phyloP scores from a whole-genome alignment of 2,888 invertebrate species.

The Nomada goodeniana region DNA sequence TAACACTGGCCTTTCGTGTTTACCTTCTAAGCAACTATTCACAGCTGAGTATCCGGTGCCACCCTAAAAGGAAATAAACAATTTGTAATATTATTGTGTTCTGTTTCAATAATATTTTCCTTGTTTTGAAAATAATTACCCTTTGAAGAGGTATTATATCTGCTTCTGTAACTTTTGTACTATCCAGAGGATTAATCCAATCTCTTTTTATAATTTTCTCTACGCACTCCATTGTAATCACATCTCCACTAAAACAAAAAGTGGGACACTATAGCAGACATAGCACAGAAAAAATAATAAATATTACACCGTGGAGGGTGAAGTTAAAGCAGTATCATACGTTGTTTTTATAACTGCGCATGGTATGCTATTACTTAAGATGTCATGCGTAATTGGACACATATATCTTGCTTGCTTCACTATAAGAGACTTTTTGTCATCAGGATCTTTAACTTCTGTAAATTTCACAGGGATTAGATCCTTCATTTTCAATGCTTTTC shows the following conservation, averaged over 20 bases:
- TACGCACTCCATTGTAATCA: slow-evolving; percentile 98
- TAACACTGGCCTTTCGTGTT: slow-evolving; percentile 92
- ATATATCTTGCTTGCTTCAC: slow-evolving; percentile 96
- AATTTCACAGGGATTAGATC: slow-evolving; percentile 97
- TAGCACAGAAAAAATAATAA: background rate
- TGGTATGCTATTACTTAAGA: slow-evolving; percentile 96
- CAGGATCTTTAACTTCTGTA: slow-evolving; percentile 94
- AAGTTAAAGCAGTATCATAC: slow-evolving; percentile 85
- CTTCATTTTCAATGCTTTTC: slow-evolving; percentile 94
- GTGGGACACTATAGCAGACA: background rate
- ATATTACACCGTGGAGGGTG: slow-evolving; percentile 11
- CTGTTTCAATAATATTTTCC: background rate
- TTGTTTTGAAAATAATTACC: slow-evolving; percentile 84
- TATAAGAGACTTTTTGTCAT: slow-evolving; percentile 94
- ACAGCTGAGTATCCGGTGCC: slow-evolving; percentile 97
- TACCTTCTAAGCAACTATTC: slow-evolving; percentile 93
- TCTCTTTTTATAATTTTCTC: slow-evolving; percentile 98
- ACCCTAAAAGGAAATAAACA: slow-evolving; percentile 87
- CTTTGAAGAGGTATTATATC: slow-evolving; percentile 97
- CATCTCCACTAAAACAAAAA: slow-evolving; percentile 91
- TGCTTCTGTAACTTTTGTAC: slow-evolving; percentile 92
- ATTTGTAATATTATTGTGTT: slow-evolving; percentile 1
- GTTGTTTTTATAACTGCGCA: slow-evolving; percentile 96
- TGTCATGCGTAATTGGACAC: slow-evolving; percentile 98
- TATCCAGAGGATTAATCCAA: slow-evolving; percentile 97